phyloP scores from a whole-genome alignment of 1,140 invertebrate species.

The Papilio glaucus region DNA sequence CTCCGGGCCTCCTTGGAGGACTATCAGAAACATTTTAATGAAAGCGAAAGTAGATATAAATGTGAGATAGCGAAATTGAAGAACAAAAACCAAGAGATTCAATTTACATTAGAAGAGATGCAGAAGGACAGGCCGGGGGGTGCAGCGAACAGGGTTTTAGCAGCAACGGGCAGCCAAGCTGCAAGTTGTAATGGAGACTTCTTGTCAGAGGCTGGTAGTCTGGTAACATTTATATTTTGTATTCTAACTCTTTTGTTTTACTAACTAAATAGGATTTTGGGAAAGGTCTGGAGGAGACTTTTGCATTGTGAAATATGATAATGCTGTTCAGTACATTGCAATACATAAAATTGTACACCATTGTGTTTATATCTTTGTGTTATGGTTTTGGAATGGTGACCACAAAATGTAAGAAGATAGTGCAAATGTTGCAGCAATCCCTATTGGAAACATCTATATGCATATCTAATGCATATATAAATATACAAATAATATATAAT shows the following conservation, averaged over 20 bases:
- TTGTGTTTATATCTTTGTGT: no score
- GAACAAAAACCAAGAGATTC: constrained; percentile 82
- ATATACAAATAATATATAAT: no score
- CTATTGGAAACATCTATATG: no score
- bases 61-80: constrained; percentile 82
- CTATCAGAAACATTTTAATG: constrained; percentile 86
- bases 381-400: no score
- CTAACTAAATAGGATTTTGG: neutral
- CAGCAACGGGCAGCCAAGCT: constrained; percentile 61
- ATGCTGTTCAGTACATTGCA: no score
- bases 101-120: constrained; percentile 76
- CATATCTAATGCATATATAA: no score
- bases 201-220: constrained; percentile 78
- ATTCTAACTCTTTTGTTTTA: neutral
- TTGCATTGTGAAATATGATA: no score
- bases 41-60: constrained; percentile 84
- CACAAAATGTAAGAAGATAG: no score
- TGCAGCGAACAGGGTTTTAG: constrained; percentile 62
- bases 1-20: constrained; percentile 86
- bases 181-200: constrained; percentile 80
- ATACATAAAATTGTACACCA: no score
- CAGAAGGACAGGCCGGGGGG: constrained; percentile 71
- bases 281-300: neutral
- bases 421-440: no score
- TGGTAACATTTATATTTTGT: constrained; percentile 61